Base-by-base conservation (phyloP, 30 jellyfish, hydroid and myxozoan genomes). In the Aurelia aurita region DNA sequence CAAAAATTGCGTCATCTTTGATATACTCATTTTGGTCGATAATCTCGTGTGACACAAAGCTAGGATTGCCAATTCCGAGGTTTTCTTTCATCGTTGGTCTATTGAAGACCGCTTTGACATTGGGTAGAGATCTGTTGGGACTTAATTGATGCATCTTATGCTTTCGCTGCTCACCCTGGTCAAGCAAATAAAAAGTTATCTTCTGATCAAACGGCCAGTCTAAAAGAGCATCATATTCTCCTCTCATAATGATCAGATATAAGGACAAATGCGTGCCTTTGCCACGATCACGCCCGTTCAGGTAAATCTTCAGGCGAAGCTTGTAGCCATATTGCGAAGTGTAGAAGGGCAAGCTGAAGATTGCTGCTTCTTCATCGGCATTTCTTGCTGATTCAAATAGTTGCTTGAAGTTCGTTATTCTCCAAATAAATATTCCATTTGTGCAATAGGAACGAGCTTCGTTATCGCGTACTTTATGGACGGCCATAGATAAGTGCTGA, bases 171-270 rank as follows among this genome's bases (percentile, higher is more conserved):
- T 86, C 98, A 2, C 97, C 87, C 59, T 92, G 98, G 74, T 92
- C 98, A 43, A 92, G 87, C 72, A 92, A 65, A 54, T 80, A 82
- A 79, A 92, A 92, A 18, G 97, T 92, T 28, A 92, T 92, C 59
- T 92, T 92, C 66, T 87, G 98, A 53, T 92, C 90, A 57, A 92
- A 92, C 16, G 98, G 98, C 98, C 98, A 92, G 45, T 92, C 98
- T 72, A 87, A 65, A 2, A 92, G 87, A 1, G 95, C 95, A 58
- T 92, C 98, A 25, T 87, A 92, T 58, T 92, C 97, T n/a, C 98
- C 98, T 80, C 62, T 92, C 98, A 92, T 92, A 29, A 92, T 92
- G 16, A 92, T 92, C 65, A 92, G 84, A 75, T 92, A 92, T 46
- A 92, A 60, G 55, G 98, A 92, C n/a, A 92, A 77, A 59, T 92